phyloP scores from a whole-genome alignment of 1,140 invertebrate genomes.

The Pogonomyrmex californicus region DNA sequence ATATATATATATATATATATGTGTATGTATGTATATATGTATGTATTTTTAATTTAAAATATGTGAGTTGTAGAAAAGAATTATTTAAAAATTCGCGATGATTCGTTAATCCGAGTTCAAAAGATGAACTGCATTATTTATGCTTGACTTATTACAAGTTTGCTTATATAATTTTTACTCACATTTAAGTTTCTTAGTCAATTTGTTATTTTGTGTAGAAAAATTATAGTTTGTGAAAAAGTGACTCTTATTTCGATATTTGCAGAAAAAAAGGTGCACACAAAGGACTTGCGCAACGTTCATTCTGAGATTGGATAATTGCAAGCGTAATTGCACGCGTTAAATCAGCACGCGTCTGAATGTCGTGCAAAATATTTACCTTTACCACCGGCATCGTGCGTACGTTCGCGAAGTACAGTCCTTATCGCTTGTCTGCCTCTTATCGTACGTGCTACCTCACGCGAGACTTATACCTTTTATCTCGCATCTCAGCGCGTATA shows the following conservation, averaged over 20 bases:
- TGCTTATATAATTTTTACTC: background rate
- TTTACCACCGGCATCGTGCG: conserved; percentile 47
- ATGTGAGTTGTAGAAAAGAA: background rate
- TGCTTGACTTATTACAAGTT: background rate
- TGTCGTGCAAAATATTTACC: conserved; percentile 56
- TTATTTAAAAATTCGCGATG: background rate
- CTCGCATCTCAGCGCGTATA: conserved; percentile 55
- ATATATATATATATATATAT: too few species aligned
- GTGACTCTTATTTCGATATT: background rate
- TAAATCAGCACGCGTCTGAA: conserved; percentile 53
- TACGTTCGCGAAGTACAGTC: conserved; percentile 20
- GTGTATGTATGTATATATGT: too few species aligned
- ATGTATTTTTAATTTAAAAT: background rate
- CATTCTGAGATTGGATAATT: conserved; percentile 52
- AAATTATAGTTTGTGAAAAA: background rate
- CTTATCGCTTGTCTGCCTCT: conserved; percentile 38
- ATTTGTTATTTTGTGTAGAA: background rate
- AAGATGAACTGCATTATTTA: background rate
- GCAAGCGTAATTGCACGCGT: conserved; percentile 45
- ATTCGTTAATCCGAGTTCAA: background rate
- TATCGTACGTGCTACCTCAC: conserved; percentile 57
- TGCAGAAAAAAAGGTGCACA: background rate
- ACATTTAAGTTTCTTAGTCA: background rate
- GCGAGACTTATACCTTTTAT: conserved; percentile 61
- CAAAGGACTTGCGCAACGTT: conserved; percentile 13